These are phyloP conservation scores for Sebastolobus altivelis DNA, from an alignment of 2,797 vertebrate genomes.

Conservation along the genomic window DNA sequence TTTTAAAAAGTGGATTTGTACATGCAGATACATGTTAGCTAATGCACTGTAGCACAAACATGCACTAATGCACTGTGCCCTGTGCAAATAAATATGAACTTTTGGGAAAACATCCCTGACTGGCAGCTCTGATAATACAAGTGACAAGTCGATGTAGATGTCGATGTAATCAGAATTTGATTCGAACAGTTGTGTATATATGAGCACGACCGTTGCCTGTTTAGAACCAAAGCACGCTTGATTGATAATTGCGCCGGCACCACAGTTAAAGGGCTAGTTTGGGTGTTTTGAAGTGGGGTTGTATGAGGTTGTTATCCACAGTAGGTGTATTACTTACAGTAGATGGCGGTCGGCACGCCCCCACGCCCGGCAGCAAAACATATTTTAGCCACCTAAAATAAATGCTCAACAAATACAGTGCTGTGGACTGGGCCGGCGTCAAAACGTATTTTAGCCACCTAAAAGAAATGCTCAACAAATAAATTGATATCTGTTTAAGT, in stretches of 20 bases:
- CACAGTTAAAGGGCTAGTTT: not conserved
- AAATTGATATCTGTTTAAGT: too few relatives aligned
- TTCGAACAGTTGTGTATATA: conserved; percentile 36
- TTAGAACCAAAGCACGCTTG: not conserved
- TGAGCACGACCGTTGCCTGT: conserved; percentile 10
- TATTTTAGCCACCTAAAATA: too few relatives aligned
- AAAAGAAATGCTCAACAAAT: too few relatives aligned
- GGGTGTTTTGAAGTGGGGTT: not conserved
- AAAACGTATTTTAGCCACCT: too few relatives aligned
- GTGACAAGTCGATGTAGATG: conserved; percentile 52
- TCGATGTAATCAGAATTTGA: conserved; percentile 63
- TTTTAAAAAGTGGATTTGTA: conserved; percentile 49
- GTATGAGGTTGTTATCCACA: too few relatives aligned
- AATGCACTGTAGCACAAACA: conserved; percentile 64
- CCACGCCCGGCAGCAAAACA: too few relatives aligned
- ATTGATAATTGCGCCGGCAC: conserved; percentile 2
- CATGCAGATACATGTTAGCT: conserved; percentile 46
- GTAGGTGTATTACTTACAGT: too few relatives aligned
- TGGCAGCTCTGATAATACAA: conserved; percentile 59
- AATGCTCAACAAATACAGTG: too few relatives aligned
- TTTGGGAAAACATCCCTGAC: conserved; percentile 64
- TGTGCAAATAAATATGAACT: conserved; percentile 77
- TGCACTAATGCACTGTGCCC: conserved; percentile 45
- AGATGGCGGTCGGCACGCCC: too few relatives aligned
- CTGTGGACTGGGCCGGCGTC: too few relatives aligned